Conservation (phyloP, 2,797 vertebrate genomes). For the Acipenser transmontanus region DNA sequence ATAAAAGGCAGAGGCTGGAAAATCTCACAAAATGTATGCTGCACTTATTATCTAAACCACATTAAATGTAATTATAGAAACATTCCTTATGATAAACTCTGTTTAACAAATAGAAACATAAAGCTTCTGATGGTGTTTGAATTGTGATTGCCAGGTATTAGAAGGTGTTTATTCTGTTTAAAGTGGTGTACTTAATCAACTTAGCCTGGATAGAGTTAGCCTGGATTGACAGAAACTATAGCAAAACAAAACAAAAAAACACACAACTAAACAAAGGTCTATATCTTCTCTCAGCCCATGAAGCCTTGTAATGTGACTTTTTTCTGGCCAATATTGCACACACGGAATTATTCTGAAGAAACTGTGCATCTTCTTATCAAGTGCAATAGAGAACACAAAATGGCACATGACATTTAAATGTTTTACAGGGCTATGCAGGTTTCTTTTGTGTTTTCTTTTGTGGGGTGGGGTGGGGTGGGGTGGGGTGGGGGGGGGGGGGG, state of each 20-base stretch:
- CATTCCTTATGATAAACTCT: slow-evolving; percentile 16
- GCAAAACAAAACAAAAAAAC: slow-evolving; percentile 16
- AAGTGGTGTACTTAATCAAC: slow-evolving; percentile 15
- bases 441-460: slow-evolving; percentile 12
- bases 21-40: slow-evolving; percentile 5
- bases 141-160: background rate
- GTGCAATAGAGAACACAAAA: slow-evolving; percentile 58
- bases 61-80: slow-evolving; percentile 2
- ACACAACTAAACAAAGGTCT: too few species aligned
- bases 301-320: slow-evolving; percentile 18
- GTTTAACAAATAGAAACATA: slow-evolving; percentile 10
- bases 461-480: too few species aligned
- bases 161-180: slow-evolving; percentile 43
- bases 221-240: too few species aligned
- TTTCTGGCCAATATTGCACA: slow-evolving; percentile 18
- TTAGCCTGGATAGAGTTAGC: slow-evolving; percentile 32
- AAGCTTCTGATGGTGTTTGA: slow-evolving; percentile 13
- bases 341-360: slow-evolving; percentile 32
- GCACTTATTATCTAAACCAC: slow-evolving; percentile 17
- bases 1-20: slow-evolving; percentile 10
- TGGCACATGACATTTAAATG: slow-evolving; percentile 38
- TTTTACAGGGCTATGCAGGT: slow-evolving; percentile 18
- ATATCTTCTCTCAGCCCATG: background rate
- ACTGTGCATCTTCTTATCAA: slow-evolving; percentile 23
- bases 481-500: too few species aligned